Evolutionary conservation across 2,888 invertebrate species (phyloP), one percentile per base, ranked within the genome.

Genomic region (Cheilosia pagana): DNA sequence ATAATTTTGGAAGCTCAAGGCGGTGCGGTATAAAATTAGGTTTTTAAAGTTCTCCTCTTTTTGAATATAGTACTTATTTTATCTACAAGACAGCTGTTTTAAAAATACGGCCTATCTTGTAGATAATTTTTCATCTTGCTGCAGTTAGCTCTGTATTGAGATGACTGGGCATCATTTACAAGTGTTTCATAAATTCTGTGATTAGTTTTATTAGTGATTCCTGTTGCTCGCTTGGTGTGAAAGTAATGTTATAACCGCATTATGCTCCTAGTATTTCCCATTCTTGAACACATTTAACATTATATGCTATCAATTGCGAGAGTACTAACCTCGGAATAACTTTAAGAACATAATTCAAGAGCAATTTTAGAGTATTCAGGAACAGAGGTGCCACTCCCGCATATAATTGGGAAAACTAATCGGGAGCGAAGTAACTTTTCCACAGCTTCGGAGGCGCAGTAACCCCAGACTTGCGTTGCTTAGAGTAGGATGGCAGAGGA

Each of bases 121-220:
- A 43, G 60, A 25, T 25, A 14, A 12, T 28, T 25, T 3, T 25
- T 43, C 14, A 60, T 25, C 43, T 25, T n/a, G 41, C 43, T 41
- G n/a, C 43, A n/a, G 41, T 41, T 25, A 23, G 59, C 41, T 59
- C 59, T 43, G 25, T 60, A 23, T 59, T 43, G 21, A 14, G 41
- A 43, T 25, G 57, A 39, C 39, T 21, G 55, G 2, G 55, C 28
- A 31, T 55, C 7, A 25, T 4, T 39, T 39, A 59, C 19, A 23
- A 25, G n/a, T 59, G 23, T 25, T 7, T 59, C 8, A 45, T 52
- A 52, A 25, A 25, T 8, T 25, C 25, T 52, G 1, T 52, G 50
- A 3, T 14, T 4, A 52, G 50, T 19, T 53, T 28, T 16, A 14
- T 41, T 23, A 43, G 23, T 43, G 25, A 43, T 3, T 12, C 59